Conservation (phyloP, 1,140 invertebrate species). For the Caenorhabditis inopinata region DNA sequence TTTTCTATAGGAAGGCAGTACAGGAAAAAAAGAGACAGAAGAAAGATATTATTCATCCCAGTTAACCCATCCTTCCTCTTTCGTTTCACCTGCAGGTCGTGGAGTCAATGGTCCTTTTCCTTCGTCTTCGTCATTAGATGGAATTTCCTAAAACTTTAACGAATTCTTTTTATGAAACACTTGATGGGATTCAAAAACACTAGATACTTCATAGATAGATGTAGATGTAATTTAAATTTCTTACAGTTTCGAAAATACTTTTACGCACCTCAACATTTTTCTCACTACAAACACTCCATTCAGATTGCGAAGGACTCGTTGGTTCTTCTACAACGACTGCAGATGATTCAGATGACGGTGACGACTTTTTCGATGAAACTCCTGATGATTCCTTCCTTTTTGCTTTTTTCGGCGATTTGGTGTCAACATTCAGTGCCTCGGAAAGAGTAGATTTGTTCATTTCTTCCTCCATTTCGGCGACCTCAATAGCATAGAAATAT, state of each 20-base stretch:
- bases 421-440: background rate
- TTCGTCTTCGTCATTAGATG: conserved; percentile 32
- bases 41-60: conserved; percentile 39
- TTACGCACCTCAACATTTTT: conserved; percentile 40
- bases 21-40: background rate
- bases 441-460: conserved; percentile 22
- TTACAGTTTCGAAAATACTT: background rate
- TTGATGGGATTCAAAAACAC: too few species aligned
- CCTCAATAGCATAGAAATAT: conserved; percentile 38
- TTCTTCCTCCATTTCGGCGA: conserved; percentile 37
- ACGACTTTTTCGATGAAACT: conserved; percentile 2
- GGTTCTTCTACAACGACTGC: conserved; percentile 36
- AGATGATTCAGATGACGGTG: conserved; percentile 3
- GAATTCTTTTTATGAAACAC: too few species aligned
- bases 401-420: background rate
- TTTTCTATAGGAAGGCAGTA: background rate
- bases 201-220: too few species aligned
- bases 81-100: conserved; percentile 18
- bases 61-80: conserved; percentile 42
- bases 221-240: too few species aligned
- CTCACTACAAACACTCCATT: conserved; percentile 43
- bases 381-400: conserved; percentile 11
- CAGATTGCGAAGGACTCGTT: conserved; percentile 32
- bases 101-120: conserved; percentile 22
- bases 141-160: conserved; percentile 40